Evolutionary conservation across 2,113 vertebrate genomes (phyloP), one percentile per base, ranked within the genome.

Genomic region (Mustela nigripes): DNA sequence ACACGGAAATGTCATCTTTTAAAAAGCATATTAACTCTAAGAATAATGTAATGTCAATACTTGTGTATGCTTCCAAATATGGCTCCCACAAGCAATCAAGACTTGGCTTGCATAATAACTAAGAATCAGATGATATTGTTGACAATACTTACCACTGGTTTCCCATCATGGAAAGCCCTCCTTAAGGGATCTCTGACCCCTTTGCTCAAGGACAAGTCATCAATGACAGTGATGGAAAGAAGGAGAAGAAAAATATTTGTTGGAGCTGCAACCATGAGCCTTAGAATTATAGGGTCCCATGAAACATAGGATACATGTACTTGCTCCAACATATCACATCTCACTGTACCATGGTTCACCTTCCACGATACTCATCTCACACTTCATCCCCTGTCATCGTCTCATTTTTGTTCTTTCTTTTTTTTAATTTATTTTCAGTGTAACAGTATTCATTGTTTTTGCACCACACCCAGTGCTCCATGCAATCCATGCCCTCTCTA

Each of bases 291-390:
- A 11, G 42, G 9, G 2, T 62, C 39, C 39, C 4, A 7, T 19
- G 24, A 19, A 58, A 58, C 16, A 19, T 19, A 15, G 50, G 65
- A 6, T 31, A 10, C 28, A 1, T 42, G 36, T 10, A 1, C 8
- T 42, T 22, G 15, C 7, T 3, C 22, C 24, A 11, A 16, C 7
- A 7, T 36, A 16, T 5, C 26, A 39, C 3, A 0, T 4, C 5
- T 16, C 6, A 33, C 42, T 58, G 4, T 58, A 22, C 12, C 28
- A 18, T 53, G 48, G 21, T 28, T 92, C 50, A 45, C 1, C 19
- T 5, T 36, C 4, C 2, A 0, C 28, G 36, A 1, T 24, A 6
- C 2, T 10, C 15, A 58, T n/a, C 24, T 36, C 93, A 22, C 26
- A 10, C 24, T 33, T n/a, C 4, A 7, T 50, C 53, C 18, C 7